A percentile compares a stretch with the other conserved stretches of the same genome.
Conservation (phyloP, 2,113 vertebrate species). For the Lepisosteus oculatus region DNA sequence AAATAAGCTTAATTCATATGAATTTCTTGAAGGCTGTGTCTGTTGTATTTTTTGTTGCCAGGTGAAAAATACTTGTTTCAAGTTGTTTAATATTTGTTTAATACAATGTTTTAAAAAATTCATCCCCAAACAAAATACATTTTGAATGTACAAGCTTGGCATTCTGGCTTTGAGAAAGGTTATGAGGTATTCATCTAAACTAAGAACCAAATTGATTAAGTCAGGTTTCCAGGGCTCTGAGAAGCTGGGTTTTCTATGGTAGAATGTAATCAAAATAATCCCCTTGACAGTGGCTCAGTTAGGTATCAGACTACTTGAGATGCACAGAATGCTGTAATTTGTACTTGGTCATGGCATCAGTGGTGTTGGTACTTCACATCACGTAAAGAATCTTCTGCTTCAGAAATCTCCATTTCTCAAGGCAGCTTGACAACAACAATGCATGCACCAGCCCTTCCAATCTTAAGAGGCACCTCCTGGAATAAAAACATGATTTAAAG, state of each 20-base stretch:
- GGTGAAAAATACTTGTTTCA: too few species aligned
- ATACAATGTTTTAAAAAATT: too few species aligned
- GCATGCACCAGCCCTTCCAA: conserved; percentile 91
- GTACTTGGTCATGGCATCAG: conserved; percentile 14
- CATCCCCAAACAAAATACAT: too few species aligned
- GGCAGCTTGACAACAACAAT: conserved; percentile 88
- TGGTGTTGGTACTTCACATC: conserved; percentile 11
- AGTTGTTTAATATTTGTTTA: too few species aligned
- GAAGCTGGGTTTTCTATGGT: not conserved
- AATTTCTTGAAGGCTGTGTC: too few species aligned
- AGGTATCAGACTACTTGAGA: too few species aligned
- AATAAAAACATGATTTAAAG: conserved; percentile 37
- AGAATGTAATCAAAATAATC: not conserved
- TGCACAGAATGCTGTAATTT: conserved; percentile 24
- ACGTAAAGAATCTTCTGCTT: conserved; percentile 42
- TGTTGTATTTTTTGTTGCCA: too few species aligned
- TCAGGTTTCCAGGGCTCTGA: not conserved
- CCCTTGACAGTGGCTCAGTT: not conserved
- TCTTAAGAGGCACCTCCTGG: conserved; percentile 91
- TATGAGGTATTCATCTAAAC: not conserved
- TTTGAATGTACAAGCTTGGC: too few species aligned
- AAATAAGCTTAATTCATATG: too few species aligned
- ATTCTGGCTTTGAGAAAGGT: not conserved
- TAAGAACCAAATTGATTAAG: not conserved
- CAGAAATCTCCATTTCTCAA: conserved; percentile 53